Evolutionary conservation across 2,888 invertebrate species (phyloP).

Genomic region (Molorchus minor): DNA sequence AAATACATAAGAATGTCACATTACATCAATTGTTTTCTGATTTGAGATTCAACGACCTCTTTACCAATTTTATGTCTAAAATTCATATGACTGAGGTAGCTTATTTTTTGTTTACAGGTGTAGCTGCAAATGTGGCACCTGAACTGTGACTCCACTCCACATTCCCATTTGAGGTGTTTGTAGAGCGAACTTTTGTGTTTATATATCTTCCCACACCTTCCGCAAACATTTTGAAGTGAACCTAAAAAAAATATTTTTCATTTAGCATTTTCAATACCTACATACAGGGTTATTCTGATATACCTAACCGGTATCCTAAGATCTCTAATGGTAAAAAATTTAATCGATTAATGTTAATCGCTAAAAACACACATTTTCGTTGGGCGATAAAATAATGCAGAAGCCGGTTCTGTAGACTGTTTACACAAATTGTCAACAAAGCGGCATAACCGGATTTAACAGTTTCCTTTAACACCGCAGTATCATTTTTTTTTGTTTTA

Average conservation of each 20-base stretch:
- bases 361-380: background rate
- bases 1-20: too few species aligned
- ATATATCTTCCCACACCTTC: slow-evolving; percentile 75
- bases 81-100: background rate
- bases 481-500: too few species aligned
- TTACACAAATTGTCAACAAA: too few species aligned
- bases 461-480: too few species aligned
- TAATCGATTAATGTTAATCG: background rate
- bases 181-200: slow-evolving; percentile 70
- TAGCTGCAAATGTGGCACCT: slow-evolving; percentile 47
- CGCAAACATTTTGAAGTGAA: slow-evolving; percentile 56
- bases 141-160: slow-evolving; percentile 57
- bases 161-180: slow-evolving; percentile 64
- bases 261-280: too few species aligned
- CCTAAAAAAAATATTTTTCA: slow-evolving; percentile 40
- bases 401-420: too few species aligned
- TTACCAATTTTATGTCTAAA: background rate
- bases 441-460: too few species aligned
- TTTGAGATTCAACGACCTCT: background rate
- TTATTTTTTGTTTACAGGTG: background rate
- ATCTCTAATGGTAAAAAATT: background rate
- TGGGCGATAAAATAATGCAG: background rate
- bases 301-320: too few species aligned
- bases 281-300: too few species aligned
- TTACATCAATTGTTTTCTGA: too few species aligned